A percentile compares a stretch with the other conserved stretches of the same genome.
These are phyloP conservation scores for Drosophila mettleri DNA, from an alignment of 2,888 invertebrate genomes.

Conservation along the genomic window DNA sequence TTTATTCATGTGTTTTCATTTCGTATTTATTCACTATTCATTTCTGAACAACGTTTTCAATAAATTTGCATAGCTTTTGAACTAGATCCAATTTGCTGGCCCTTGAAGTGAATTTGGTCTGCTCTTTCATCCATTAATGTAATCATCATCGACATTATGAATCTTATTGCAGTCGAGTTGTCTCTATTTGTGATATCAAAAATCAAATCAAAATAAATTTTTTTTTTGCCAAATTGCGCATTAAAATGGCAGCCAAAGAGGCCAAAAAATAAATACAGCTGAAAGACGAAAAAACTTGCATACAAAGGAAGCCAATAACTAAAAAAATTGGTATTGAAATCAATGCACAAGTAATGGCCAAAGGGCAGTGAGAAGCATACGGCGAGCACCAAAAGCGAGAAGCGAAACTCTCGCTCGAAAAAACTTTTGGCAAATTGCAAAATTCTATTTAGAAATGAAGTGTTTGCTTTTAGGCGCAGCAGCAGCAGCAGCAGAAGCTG, in stretches of 20 bases:
- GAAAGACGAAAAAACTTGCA: constrained; percentile 19
- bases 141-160: constrained; percentile 16
- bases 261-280: constrained; percentile 8
- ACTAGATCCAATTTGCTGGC: constrained; percentile 2
- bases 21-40: too few species aligned
- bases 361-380: constrained; percentile 22
- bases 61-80: constrained; percentile 11
- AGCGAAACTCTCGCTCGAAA: constrained; percentile 25
- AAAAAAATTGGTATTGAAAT: constrained; percentile 61
- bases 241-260: constrained; percentile 47
- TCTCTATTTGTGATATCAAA: constrained; percentile 39
- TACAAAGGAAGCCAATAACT: constrained; percentile 54
- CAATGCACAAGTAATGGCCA: constrained; percentile 68
- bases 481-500: constrained; percentile 44
- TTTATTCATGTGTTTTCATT: too few species aligned
- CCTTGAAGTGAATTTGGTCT: not conserved
- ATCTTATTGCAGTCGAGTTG: constrained; percentile 11
- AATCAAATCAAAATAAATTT: constrained; percentile 58
- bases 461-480: constrained; percentile 71
- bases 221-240: constrained; percentile 69
- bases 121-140: constrained; percentile 12
- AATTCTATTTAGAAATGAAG: constrained; percentile 78
- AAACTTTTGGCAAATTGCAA: constrained; percentile 61
- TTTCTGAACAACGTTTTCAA: not conserved
- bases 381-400: constrained; percentile 17